Evolutionary conservation across 2,888 invertebrate genomes (phyloP).

Genomic region (Xestoiulus laeticollis): DNA sequence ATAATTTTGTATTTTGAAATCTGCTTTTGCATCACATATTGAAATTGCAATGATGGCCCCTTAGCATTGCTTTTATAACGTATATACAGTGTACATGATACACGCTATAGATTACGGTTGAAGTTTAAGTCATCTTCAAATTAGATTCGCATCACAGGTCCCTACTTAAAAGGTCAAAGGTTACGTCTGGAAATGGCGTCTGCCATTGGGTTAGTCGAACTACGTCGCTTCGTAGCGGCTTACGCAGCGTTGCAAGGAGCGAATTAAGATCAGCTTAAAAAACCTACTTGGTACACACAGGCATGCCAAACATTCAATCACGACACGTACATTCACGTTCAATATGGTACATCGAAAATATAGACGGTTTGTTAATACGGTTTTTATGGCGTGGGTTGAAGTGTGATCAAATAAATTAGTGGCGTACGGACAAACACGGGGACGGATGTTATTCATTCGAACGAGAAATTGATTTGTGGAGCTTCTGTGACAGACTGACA

Average conservation of each 20-base stretch:
- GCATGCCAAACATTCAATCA: neutral
- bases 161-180: neutral
- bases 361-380: neutral
- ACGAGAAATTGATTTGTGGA: neutral
- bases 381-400: neutral
- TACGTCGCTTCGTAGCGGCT: too few species aligned
- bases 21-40: too few species aligned
- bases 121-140: too few species aligned
- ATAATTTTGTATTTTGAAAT: too few species aligned
- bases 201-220: neutral
- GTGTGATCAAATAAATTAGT: neutral
- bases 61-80: too few species aligned
- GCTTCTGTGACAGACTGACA: neutral
- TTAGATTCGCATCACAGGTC: too few species aligned
- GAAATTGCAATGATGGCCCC: too few species aligned
- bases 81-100: too few species aligned
- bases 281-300: neutral
- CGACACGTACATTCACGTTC: neutral
- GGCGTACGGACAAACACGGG: neutral
- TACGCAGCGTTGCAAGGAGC: too few species aligned
- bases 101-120: too few species aligned
- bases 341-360: neutral
- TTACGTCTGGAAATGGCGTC: neutral
- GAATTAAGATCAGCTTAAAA: neutral
- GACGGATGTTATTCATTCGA: neutral